Evolutionary conservation across 2,113 vertebrate genomes (phyloP), one percentile per base, ranked within the genome.

Genomic region (Loxodonta africana): DNA sequence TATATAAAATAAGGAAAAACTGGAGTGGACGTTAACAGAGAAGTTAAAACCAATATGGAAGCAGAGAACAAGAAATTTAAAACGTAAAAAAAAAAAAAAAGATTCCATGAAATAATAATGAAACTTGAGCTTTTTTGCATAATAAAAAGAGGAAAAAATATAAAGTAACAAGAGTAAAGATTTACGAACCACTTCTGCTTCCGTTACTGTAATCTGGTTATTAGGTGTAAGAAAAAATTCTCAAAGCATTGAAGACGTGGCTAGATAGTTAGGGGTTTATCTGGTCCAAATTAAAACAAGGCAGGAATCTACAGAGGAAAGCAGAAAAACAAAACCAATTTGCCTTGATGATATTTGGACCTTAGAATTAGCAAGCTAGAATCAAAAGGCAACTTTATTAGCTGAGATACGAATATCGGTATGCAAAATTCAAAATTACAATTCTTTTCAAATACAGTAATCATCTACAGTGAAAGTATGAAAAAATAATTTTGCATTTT

Each of bases 401-500:
- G 5, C 11, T 60, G 67, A 71, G 12, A 26, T 46, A 71, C 6
- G 6, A 95, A 73, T 92, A 83, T 33, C 78, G 15, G 28, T 17
- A 87, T 87, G 37, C 1, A 73, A 17, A 87, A 87, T 91, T 94
- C 11, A 80, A 91, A 77, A 41, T 21, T 88, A 15, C 25, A 85
- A n/a, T 88, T 95, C 53, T 86, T 93, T 95, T 81, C 53, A 95
- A 95, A 33, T n/a, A 60, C 41, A 53, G 63, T 73, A 63, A 84
- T 62, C 51, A 88, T 33, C 17, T 78, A 26, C 23, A 84, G 21
- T 85, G 2, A 92, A 93, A 91, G 80, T 12, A 41, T 0, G 85
- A 84, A n/a, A 96, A 73, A 87, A 21, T 28, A 28, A 89, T 23
- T 81, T 80, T 25, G 8, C 6, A 73, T 33, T 53, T 92, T 94